Percentiles rank a stretch among this genome's conserved stretches.
Conservation (phyloP, 30 jellyfish, hydroid and myxozoan genomes). For the Nemopilema nomurai region DNA sequence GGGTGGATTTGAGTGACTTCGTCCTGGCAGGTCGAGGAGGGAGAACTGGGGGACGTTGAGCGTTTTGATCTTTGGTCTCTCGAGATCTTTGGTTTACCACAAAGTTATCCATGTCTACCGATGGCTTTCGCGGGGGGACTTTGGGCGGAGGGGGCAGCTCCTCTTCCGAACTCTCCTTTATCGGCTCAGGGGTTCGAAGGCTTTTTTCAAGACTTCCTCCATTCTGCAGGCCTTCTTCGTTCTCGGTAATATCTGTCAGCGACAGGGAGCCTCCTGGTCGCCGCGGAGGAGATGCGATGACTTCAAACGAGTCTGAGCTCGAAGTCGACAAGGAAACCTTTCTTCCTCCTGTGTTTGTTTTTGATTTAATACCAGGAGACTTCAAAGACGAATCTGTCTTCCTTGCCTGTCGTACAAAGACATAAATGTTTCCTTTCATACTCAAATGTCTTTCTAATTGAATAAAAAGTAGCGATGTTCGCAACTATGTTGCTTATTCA, state of each 20-base stretch:
- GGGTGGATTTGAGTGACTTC: not conserved
- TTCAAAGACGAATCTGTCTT: slow-evolving; percentile 77
- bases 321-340: slow-evolving; percentile 41
- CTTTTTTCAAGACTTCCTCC: slow-evolving; percentile 40
- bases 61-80: slow-evolving; percentile 9
- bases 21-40: slow-evolving; percentile 80
- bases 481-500: too few species aligned
- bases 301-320: slow-evolving; percentile 33
- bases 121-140: slow-evolving; percentile 65
- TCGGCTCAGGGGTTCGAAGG: slow-evolving; percentile 30
- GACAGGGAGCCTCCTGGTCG: slow-evolving; percentile 22
- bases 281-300: slow-evolving; percentile 21
- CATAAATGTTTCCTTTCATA: not conserved
- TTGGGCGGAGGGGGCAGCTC: slow-evolving; percentile 68
- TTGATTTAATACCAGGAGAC: slow-evolving; percentile 98
- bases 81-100: not conserved
- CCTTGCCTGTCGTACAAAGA: slow-evolving; percentile 59
- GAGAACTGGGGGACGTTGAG: slow-evolving; percentile 38
- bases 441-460: not conserved
- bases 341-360: slow-evolving; percentile 48
- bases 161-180: slow-evolving; percentile 33
- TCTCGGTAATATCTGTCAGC: slow-evolving; percentile 39
- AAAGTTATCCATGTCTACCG: slow-evolving; percentile 14
- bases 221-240: slow-evolving; percentile 43
- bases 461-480: not conserved